Evolutionary conservation across 1,140 invertebrate species (phyloP).

Genomic region (Medauroidea extradentata): DNA sequence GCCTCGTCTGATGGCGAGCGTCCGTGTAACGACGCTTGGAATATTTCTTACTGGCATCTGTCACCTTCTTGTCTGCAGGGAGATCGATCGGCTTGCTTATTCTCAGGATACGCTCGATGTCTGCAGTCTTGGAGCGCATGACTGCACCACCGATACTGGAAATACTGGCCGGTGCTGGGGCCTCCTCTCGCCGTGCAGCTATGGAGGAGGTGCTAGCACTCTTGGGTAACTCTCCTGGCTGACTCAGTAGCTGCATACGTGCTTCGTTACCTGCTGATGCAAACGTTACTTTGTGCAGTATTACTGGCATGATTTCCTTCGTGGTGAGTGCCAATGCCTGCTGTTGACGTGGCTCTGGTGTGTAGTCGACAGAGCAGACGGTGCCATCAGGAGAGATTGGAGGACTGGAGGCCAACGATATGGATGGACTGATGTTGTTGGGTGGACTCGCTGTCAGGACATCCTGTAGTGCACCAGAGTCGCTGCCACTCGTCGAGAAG

Average conservation of each 20-base stretch:
- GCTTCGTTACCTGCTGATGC: constrained; percentile 47
- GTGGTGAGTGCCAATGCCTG: constrained; percentile 16
- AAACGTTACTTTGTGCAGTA: constrained; percentile 54
- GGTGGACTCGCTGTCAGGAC: too few relatives aligned
- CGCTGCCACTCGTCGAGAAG: too few relatives aligned
- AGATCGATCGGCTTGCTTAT: constrained; percentile 28
- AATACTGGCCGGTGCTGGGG: constrained; percentile 54
- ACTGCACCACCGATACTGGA: constrained; percentile 62
- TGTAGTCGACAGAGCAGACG: constrained; percentile 44
- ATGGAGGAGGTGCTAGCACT: constrained; percentile 23
- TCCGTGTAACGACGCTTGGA: constrained; percentile 58
- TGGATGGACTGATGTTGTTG: constrained; percentile 46
- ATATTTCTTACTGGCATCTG: constrained; percentile 54
- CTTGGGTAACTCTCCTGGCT: constrained; percentile 12
- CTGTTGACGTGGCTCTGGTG: constrained; percentile 41
- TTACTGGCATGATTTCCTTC: constrained; percentile 26
- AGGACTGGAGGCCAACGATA: constrained; percentile 55
- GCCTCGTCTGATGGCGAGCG: constrained; percentile 55
- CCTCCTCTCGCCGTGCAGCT: constrained; percentile 30
- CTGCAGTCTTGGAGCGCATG: constrained; percentile 59
- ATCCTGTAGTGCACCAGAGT: too few relatives aligned
- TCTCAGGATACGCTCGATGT: constrained; percentile 58
- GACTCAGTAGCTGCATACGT: too few relatives aligned
- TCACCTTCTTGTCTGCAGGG: constrained; percentile 25
- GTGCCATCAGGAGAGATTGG: constrained; percentile 53